These are phyloP conservation scores for Busseola fusca DNA, from an alignment of 2,888 invertebrate genomes.

Conservation along the genomic window DNA sequence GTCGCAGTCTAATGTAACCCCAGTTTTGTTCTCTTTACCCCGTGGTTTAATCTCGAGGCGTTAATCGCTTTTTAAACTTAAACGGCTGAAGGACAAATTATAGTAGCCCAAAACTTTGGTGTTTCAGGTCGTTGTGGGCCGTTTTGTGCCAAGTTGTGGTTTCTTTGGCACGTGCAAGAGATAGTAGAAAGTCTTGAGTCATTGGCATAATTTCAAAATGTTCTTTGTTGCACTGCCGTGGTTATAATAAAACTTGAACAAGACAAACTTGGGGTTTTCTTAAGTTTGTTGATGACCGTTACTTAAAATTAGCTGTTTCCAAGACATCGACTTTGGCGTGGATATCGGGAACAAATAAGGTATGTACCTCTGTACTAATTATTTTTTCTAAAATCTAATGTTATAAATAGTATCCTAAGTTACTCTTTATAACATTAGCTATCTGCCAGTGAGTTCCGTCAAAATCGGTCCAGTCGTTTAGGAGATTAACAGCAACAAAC, in stretches of 20 bases:
- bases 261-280: neutral
- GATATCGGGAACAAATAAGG: too few relatives aligned
- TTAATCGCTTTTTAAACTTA: constrained; percentile 62
- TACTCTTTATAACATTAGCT: too few relatives aligned
- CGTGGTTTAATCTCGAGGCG: constrained; percentile 50
- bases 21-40: constrained; percentile 42
- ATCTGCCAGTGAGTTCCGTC: too few relatives aligned
- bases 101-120: constrained; percentile 45
- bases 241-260: neutral
- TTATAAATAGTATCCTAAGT: too few relatives aligned
- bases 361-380: too few relatives aligned
- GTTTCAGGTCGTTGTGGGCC: constrained; percentile 36
- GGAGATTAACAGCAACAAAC: too few relatives aligned
- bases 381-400: too few relatives aligned
- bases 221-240: neutral
- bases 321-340: too few relatives aligned
- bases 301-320: too few relatives aligned
- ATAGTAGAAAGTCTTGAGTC: constrained; percentile 26
- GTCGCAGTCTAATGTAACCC: constrained; percentile 43
- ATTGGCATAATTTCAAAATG: constrained; percentile 30
- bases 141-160: constrained; percentile 36
- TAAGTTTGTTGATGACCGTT: neutral
- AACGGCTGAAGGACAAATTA: constrained; percentile 52
- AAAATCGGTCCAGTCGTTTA: too few relatives aligned
- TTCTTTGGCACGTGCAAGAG: constrained; percentile 30